Evolutionary conservation across 2,113 vertebrate species (phyloP), one percentile per base, ranked within the genome.

Genomic region (Serinus canaria): DNA sequence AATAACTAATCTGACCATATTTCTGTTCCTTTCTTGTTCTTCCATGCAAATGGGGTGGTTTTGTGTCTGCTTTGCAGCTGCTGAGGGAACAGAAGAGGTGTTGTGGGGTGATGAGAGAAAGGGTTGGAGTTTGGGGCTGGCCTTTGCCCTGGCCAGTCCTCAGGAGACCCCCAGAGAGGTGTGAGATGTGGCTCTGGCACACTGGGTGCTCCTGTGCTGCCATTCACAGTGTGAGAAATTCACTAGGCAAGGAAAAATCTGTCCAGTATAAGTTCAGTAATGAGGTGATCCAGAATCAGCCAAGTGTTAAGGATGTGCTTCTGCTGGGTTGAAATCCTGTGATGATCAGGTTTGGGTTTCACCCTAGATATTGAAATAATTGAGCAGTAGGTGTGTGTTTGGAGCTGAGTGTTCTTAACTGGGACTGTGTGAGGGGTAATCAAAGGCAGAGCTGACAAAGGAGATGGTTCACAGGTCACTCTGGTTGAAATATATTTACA

Each of bases 381-480:
- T 67, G 79, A 81, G 86, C 19, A 56, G 76, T 73, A 87, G 53
- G n/a, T 37, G 25, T 62, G 64, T 64, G 35, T 88, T 88, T 85
- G 67, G 79, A 84, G 59, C 76, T 73, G 35, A 93, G 50, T 55
- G 59, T 27, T 81, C 58, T 79, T 89, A 72, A 30, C 39, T 77
- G 46, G 70, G 46, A 19, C 87, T 66, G 5, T 47, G 35, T 41
- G 78, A 88, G 83, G 35, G 63, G 15, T 81, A 88, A 82, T 91
- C 84, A 96, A 93, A 95, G 69, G 69, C 74, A 88, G 41, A 90
- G 55, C 30, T 33, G 17, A 87, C 82, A 95, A 90, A 95, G 64
- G 68, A 83, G 47, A 77, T 43, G 52, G 37, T 60, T 85, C 67
- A 67, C 55, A 91, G 70, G 75, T 70, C 52, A 31, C 69, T 89